Base-by-base conservation (phyloP, 2,888 invertebrate species). In the Pollenia amentaria region DNA sequence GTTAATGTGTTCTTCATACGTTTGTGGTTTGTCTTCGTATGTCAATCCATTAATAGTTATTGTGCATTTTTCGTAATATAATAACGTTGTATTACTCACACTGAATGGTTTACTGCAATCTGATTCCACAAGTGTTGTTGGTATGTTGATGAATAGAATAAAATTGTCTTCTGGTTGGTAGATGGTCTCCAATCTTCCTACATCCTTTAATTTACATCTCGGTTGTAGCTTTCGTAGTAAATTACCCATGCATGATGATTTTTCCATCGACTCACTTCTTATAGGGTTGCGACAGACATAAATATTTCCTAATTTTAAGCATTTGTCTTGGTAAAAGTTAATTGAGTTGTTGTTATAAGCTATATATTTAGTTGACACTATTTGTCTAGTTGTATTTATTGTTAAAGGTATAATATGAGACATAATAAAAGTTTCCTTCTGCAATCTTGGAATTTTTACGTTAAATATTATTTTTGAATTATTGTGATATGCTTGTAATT, bases 381-480 rank as follows among this genome's bases (percentile, higher is more conserved):
- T 79, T 62, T 70, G 70, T 53, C 42, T 48, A 8, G 70, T 79
- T 79, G n/a, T 12, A 62, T 79, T 79, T 70, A 79, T 70, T 40
- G 79, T 10, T 69, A 78, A 69, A 18, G 69, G 69, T 77, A 67
- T 78, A 60, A 78, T 64, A 64, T 73, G 57, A 46, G 64, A 53
- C n/a, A n/a, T n/a, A n/a, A n/a, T n/a, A n/a, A n/a, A n/a, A n/a
- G n/a, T n/a, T n/a, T n/a, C n/a, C n/a, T 51, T 14, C 7, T 70
- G 46, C 40, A 87, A 62, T 53, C 40, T 84, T 48, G 86, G 84
- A 14, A 87, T 85, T 53, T 81, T 62, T 16, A 82, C 55, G 40
- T 86, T 87, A 51, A 87, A 86, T 57, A 88, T 78, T 18, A 88
- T 86, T 11, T 73, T 73, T 29, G 73, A 60, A 16, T 62, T n/a